phyloP scores from a whole-genome alignment of 2,888 invertebrate genomes.

The Mechanitis messenoides region DNA sequence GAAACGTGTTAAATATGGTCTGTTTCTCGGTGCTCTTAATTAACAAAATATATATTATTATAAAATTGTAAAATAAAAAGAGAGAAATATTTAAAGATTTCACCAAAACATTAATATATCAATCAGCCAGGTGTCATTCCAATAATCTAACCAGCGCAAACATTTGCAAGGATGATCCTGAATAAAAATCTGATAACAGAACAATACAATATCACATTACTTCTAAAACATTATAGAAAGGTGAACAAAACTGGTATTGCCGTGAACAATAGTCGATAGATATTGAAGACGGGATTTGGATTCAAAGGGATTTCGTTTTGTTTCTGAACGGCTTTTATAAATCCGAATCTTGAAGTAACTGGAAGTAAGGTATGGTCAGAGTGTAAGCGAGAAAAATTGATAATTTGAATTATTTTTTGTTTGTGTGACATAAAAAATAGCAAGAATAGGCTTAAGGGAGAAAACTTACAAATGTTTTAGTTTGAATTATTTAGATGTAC shows the following conservation, averaged over 20 bases:
- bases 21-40: too few species aligned
- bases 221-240: slow-evolving; percentile 38
- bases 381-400: slow-evolving; percentile 17
- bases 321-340: slow-evolving; percentile 61
- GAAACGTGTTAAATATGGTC: background rate
- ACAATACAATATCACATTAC: slow-evolving; percentile 71
- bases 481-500: too few species aligned
- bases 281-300: slow-evolving; percentile 69
- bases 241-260: slow-evolving; percentile 45
- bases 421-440: background rate
- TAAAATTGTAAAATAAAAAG: too few species aligned
- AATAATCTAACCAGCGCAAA: slow-evolving; percentile 15
- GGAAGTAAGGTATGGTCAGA: slow-evolving; percentile 37
- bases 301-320: slow-evolving; percentile 63
- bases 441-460: too few species aligned
- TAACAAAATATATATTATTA: too few species aligned
- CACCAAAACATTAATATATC: too few species aligned
- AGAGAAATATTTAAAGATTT: background rate
- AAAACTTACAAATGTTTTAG: too few species aligned
- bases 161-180: slow-evolving; percentile 19
- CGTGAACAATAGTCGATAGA: slow-evolving; percentile 63
- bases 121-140: slow-evolving; percentile 24
- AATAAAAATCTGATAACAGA: slow-evolving; percentile 45
- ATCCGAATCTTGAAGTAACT: slow-evolving; percentile 54
- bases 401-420: background rate